These are phyloP conservation scores for Pantelozetes paolii DNA, from an alignment of 2,888 invertebrate species.

Conservation along the genomic window DNA sequence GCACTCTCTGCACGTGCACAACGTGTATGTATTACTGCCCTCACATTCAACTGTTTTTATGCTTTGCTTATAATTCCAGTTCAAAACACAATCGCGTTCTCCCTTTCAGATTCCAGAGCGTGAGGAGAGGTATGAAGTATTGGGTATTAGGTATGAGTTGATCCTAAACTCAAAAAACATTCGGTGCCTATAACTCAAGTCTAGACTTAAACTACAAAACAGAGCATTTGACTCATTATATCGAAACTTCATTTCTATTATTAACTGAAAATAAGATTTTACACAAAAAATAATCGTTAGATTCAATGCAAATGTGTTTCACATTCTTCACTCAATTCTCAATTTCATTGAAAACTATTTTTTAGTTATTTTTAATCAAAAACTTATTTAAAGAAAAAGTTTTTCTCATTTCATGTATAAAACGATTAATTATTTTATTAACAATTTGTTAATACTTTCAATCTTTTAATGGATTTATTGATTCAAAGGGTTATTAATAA, in stretches of 20 bases:
- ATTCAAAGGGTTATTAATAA: too few species aligned
- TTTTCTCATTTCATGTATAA: too few species aligned
- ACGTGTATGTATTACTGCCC: constrained; percentile 16
- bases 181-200: constrained; percentile 36
- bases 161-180: constrained; percentile 35
- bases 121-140: constrained; percentile 16
- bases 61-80: constrained; percentile 31
- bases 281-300: constrained; percentile 25
- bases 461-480: too few species aligned
- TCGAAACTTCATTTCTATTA: constrained; percentile 32
- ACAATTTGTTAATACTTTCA: too few species aligned
- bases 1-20: constrained; percentile 34
- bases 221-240: constrained; percentile 6
- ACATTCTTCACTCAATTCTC: neutral
- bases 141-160: constrained; percentile 2
- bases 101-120: constrained; percentile 35
- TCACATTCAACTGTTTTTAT: constrained; percentile 27
- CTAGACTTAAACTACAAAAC: constrained; percentile 29
- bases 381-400: too few species aligned
- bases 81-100: constrained; percentile 33
- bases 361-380: neutral
- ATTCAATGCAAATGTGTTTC: neutral
- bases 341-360: neutral
- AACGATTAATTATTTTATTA: too few species aligned
- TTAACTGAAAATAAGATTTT: neutral